Base-by-base conservation (phyloP, 2,888 invertebrate genomes). In the Pollenia griseotomentosa region DNA sequence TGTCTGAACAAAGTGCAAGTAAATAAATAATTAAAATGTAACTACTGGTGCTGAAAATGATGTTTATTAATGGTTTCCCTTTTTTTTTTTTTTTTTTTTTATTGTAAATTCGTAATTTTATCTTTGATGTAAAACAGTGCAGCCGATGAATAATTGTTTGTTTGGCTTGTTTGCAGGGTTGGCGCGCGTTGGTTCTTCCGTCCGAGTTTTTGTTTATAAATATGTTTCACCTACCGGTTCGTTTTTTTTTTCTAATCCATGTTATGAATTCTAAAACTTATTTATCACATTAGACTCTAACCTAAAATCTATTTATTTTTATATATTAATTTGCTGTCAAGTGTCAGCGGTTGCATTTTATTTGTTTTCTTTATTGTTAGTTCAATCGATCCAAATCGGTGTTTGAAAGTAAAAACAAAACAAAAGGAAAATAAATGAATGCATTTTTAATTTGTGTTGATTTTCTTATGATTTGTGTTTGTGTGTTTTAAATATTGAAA, bases 241-340 rank as follows among this genome's bases (percentile, higher is more conserved):
- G 33, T 23, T 80, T 71, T 63, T 12, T 46, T 16, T 61, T 44
- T 53, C 23, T 2, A 16, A n/a, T n/a, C 16, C 42, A 51, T 65
- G 63, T 83, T 71, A 55, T 70, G 70, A 63, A 65, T 77, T 77
- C 44, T 33, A 71, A 48, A 57, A 55, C 46, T 55, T 55, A 83
- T 77, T 83, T 83, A 71, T 71, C 63, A 57, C 63, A 71, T 65
- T 65, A 19, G 11, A 78, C 23, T 51, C 9, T 14, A 14, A 23
- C 1, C 40, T 40, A 1, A 73, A 70, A 63, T 77, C 71, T 57
- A 71, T 71, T 71, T 57, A 63, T 53, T 48, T 14, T 59, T 82
- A 12, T 7, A 42, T 51, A 65, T 33, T 75, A 82, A 75, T 75
- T 82, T 44, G 44, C 57, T 68, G 68, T 75, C 51, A 68, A 75